These are phyloP conservation scores for Ditula angustiorana DNA, from an alignment of 2,888 invertebrate genomes.

Conservation along the genomic window DNA sequence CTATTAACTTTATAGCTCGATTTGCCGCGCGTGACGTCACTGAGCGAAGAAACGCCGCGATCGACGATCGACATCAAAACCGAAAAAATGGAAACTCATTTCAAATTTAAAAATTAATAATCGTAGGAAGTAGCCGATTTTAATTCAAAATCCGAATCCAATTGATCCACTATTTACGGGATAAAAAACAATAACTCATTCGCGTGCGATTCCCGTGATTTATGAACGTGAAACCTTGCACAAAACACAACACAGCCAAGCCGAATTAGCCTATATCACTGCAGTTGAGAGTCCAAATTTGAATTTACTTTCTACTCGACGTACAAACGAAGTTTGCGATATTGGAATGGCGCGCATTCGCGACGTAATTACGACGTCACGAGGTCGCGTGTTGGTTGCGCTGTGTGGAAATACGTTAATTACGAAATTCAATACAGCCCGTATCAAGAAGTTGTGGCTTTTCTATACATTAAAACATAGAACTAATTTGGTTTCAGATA, in stretches of 20 bases:
- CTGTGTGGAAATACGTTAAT: conserved; percentile 5
- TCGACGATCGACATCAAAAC: not conserved
- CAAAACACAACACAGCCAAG: not conserved
- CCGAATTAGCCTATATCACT: conserved; percentile 8
- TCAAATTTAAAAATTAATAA: conserved; percentile 11
- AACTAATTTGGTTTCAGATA: not conserved
- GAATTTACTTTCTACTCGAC: not conserved
- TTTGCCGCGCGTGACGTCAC: conserved; percentile 6
- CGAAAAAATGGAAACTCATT: not conserved
- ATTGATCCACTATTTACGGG: conserved; percentile 39
- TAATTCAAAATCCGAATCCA: conserved; percentile 33
- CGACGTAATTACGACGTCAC: conserved; percentile 33
- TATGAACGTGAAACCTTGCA: conserved; percentile 28
- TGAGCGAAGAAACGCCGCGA: conserved; percentile 4
- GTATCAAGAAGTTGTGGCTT: conserved; percentile 2
- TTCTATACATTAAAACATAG: not conserved
- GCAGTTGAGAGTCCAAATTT: conserved; percentile 15
- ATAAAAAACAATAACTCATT: conserved; percentile 41
- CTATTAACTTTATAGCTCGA: conserved; percentile 16
- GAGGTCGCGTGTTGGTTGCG: conserved; percentile 24
- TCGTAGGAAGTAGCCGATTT: conserved; percentile 10
- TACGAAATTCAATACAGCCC: conserved; percentile 19
- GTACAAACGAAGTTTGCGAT: conserved; percentile 11
- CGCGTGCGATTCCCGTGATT: conserved; percentile 33
- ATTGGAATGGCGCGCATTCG: conserved; percentile 34